phyloP scores from a whole-genome alignment of 2,888 invertebrate species.

The Malacosoma neustria region DNA sequence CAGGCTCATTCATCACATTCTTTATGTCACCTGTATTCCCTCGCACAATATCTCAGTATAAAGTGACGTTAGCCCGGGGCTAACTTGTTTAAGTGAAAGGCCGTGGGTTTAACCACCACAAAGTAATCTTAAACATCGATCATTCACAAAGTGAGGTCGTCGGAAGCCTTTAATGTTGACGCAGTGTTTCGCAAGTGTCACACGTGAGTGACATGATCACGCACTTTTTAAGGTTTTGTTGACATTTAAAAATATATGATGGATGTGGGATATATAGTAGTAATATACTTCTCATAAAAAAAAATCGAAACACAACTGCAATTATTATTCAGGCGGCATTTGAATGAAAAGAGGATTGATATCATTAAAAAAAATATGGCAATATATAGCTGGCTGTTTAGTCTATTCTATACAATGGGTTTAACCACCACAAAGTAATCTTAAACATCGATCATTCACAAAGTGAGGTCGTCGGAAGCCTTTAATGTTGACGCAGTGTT shows the following conservation, averaged over 20 bases:
- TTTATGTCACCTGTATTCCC: background rate
- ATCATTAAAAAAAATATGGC: too few species aligned
- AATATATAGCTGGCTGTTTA: too few species aligned
- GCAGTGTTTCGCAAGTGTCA: constrained; percentile 12
- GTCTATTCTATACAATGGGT: too few species aligned
- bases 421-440: constrained; percentile 55
- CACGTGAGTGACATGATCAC: constrained; percentile 15
- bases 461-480: constrained; percentile 22
- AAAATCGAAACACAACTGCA: too few species aligned
- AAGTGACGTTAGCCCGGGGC: constrained; percentile 48
- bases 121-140: constrained; percentile 63
- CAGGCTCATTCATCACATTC: background rate
- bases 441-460: constrained; percentile 60
- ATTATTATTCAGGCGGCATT: too few species aligned
- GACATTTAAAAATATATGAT: background rate
- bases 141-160: constrained; percentile 43
- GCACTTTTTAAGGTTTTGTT: constrained; percentile 9
- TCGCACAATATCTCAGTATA: constrained; percentile 22
- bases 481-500: constrained; percentile 21
- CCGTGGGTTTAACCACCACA: constrained; percentile 37
- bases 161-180: constrained; percentile 21
- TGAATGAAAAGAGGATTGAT: too few species aligned
- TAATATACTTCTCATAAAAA: too few species aligned
- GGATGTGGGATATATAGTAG: too few species aligned
- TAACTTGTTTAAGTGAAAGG: constrained; percentile 54